These are phyloP conservation scores for Chydorus sphaericus DNA, from an alignment of 2,888 invertebrate species.

Conservation along the genomic window DNA sequence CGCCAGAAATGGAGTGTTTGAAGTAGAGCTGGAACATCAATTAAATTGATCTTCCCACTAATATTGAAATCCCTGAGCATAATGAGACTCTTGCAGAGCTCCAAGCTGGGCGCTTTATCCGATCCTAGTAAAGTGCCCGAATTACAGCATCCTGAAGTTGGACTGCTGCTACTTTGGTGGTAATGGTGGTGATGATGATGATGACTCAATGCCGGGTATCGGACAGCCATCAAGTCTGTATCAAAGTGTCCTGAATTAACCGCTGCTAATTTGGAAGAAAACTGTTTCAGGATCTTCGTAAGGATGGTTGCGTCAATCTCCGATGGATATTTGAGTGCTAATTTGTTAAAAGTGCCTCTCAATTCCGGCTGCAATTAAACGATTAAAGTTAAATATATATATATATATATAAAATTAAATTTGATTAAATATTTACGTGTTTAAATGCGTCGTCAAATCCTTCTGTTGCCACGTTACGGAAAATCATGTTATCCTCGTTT, in stretches of 20 bases:
- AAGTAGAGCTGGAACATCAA: conserved; percentile 45
- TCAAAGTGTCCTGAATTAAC: no score
- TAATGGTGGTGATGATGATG: not conserved
- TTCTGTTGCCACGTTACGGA: conserved; percentile 45
- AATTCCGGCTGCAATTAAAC: conserved; percentile 35
- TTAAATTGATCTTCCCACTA: conserved; percentile 43
- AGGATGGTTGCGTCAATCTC: conserved; percentile 45
- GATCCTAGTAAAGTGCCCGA: not conserved
- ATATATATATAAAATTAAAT: not conserved
- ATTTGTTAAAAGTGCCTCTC: conserved; percentile 35
- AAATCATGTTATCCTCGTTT: conserved; percentile 56
- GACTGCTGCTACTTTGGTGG: not conserved
- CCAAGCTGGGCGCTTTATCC: conserved; percentile 35
- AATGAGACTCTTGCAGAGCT: conserved; percentile 49
- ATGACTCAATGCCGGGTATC: not conserved
- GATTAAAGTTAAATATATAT: not conserved
- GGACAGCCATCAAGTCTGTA: conserved; percentile 40
- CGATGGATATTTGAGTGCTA: conserved; percentile 39
- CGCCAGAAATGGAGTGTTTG: conserved; percentile 49
- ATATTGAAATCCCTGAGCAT: conserved; percentile 50
- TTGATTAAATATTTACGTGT: conserved; percentile 32
- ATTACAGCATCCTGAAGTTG: not conserved
- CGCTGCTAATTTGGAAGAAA: no score
- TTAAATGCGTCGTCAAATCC: conserved; percentile 41
- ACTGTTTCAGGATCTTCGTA: conserved; percentile 40